These are phyloP conservation scores for Leptinotarsa haldemani DNA, from an alignment of 2,888 invertebrate genomes.

Conservation along the genomic window DNA sequence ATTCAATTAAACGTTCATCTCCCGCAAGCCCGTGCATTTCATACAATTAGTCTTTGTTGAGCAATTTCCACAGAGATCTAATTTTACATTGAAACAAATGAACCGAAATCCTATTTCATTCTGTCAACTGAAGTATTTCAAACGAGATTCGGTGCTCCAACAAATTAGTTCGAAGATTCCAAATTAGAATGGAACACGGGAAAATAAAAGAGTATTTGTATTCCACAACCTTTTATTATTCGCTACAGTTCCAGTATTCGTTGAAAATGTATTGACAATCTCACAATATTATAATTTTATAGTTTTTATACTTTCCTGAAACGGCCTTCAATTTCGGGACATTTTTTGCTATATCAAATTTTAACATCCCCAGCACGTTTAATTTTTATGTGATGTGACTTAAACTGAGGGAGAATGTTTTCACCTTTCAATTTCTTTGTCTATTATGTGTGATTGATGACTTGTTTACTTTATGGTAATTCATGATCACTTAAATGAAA, in stretches of 20 bases:
- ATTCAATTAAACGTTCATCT: neutral
- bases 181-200: neutral
- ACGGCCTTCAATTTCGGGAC: too few species aligned
- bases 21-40: neutral
- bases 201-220: neutral
- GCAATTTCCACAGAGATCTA: constrained; percentile 1
- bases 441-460: too few species aligned
- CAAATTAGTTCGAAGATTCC: constrained; percentile 12
- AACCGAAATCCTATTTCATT: constrained; percentile 11
- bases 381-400: too few species aligned
- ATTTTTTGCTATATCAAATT: too few species aligned
- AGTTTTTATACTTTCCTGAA: too few species aligned
- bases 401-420: too few species aligned
- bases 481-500: too few species aligned
- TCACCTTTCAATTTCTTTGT: too few species aligned
- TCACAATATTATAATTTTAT: too few species aligned
- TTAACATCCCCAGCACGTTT: too few species aligned
- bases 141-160: neutral
- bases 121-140: constrained; percentile 9
- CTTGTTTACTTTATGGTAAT: too few species aligned
- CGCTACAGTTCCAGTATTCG: neutral
- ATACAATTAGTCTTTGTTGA: constrained; percentile 1
- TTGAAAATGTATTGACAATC: too few species aligned
- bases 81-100: constrained; percentile 13
- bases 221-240: neutral